Base-by-base conservation (phyloP, 2,797 vertebrate genomes). In the Forpus xanthops region DNA sequence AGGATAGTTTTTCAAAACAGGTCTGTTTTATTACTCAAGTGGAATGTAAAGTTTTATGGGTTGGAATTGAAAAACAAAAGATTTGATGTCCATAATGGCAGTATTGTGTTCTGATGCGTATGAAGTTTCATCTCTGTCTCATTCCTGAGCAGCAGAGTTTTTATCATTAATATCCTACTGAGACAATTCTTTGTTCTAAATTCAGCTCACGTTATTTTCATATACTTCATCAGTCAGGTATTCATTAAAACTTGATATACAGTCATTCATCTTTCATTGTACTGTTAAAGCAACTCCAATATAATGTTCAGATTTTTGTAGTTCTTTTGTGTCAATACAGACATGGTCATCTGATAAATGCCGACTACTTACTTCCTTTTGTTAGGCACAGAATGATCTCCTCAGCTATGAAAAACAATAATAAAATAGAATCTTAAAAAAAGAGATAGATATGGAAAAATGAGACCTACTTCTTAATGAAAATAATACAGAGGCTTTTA, bases 11-110 rank as follows among this genome's bases (percentile, higher is more conserved):
- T 92, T 76, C 53, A 56, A 90, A 92, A 88, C 50, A 92, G 93
- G 33, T 66, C 53, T 76, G 16, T 2, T 93, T 94, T 92, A 93
- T 87, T 85, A 85, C 64, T 94, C 50, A 72, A 45, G 33, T 60
- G n/a, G 25, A 90, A 85, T 47, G 14, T 93, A 82, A 92, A 89
- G 8, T 93, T 95, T 96, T 93, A 96, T 82, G 64, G 12, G 9
- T 44, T 90, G 35, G 42, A 94, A 93, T 79, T 81, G 74, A 76
- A 84, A 96, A 95, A 25, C 66, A 89, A 55, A 90, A 89, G 16
- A 23, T 87, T 87, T 95, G 21, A 68, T 89, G 65, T 74, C 75
- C 44, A 10, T 64, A 67, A 61, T 71, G 72, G 6, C 13, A 65
- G 6, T 67, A 80, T 56, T 85, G 41, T 77, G 15, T 90, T 87